phyloP scores from a whole-genome alignment of 2,888 invertebrate genomes.

The Ennomos fuscantarius region DNA sequence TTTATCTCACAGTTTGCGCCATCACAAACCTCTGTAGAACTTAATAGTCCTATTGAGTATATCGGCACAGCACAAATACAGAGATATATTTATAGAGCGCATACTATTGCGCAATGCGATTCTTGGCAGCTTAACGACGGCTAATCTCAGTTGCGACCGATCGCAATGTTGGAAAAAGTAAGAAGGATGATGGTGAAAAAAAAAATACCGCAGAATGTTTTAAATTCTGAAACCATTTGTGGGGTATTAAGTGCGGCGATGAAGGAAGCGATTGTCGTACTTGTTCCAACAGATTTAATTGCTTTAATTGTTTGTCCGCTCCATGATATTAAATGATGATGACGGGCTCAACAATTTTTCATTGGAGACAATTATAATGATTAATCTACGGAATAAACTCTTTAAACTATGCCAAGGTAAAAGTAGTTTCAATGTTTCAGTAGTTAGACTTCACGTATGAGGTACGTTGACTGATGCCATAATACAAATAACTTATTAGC shows the following conservation, averaged over 20 bases:
- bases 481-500: too few relatives aligned
- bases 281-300: constrained; percentile 25
- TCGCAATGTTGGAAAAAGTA: constrained; percentile 36
- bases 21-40: constrained; percentile 31
- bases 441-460: constrained; percentile 1
- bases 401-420: constrained; percentile 28
- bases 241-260: constrained; percentile 7
- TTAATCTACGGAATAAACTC: constrained; percentile 30
- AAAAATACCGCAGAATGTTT: not conserved
- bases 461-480: not conserved
- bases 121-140: constrained; percentile 48
- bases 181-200: constrained; percentile 21
- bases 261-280: constrained; percentile 10
- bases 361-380: constrained; percentile 37
- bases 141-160: constrained; percentile 44
- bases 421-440: constrained; percentile 18
- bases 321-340: constrained; percentile 19
- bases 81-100: constrained; percentile 48
- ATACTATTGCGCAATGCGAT: constrained; percentile 45
- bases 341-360: constrained; percentile 32
- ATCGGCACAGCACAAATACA: constrained; percentile 46
- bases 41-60: constrained; percentile 51
- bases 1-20: constrained; percentile 27
- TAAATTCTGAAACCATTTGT: constrained; percentile 1
- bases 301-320: constrained; percentile 32